A percentile compares a stretch with the other conserved stretches of the same genome.
phyloP scores from a whole-genome alignment of 1,140 invertebrate species.

The Chrysomallon squamiferum region DNA sequence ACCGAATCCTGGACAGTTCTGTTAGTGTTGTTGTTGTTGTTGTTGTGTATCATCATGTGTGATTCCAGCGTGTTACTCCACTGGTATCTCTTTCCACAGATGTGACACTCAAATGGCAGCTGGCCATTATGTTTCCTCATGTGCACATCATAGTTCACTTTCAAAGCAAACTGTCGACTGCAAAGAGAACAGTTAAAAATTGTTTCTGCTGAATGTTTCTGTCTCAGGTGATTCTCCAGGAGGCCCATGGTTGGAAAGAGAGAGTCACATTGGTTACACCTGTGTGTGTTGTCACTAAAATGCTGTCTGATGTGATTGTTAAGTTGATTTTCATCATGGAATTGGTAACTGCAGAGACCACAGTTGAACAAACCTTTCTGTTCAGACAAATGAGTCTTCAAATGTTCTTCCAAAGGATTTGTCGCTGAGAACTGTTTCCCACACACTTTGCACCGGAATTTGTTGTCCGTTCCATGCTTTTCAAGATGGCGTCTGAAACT shows the following conservation, averaged over 20 bases:
- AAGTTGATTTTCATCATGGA: conserved; percentile 85
- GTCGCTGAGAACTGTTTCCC: conserved; percentile 90
- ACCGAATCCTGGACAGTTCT: too few species aligned
- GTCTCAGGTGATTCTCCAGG: background rate
- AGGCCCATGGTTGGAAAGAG: conserved; percentile 68
- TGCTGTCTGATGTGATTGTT: conserved; percentile 93
- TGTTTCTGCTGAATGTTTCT: background rate
- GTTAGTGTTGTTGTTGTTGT: background rate
- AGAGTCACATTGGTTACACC: conserved; percentile 81
- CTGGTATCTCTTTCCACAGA: conserved; percentile 1
- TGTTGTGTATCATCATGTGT: background rate
- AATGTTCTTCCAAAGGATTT: conserved; percentile 80
- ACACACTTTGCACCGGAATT: conserved; percentile 82
- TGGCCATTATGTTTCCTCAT: conserved; percentile 82
- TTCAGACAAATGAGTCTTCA: conserved; percentile 19
- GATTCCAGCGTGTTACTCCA: conserved; percentile 3
- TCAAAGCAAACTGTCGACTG: background rate
- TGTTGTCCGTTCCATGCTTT: conserved; percentile 65
- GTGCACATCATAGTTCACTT: background rate
- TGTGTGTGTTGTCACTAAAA: conserved; percentile 77
- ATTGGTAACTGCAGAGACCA: conserved; percentile 80
- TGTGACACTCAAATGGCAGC: background rate
- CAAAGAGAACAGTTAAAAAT: background rate
- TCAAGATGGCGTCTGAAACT: background rate
- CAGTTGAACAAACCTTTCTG: conserved; percentile 18